These are phyloP conservation scores for Ctenodactylus gundi DNA, from an alignment of 2,113 vertebrate species.

Conservation along the genomic window DNA sequence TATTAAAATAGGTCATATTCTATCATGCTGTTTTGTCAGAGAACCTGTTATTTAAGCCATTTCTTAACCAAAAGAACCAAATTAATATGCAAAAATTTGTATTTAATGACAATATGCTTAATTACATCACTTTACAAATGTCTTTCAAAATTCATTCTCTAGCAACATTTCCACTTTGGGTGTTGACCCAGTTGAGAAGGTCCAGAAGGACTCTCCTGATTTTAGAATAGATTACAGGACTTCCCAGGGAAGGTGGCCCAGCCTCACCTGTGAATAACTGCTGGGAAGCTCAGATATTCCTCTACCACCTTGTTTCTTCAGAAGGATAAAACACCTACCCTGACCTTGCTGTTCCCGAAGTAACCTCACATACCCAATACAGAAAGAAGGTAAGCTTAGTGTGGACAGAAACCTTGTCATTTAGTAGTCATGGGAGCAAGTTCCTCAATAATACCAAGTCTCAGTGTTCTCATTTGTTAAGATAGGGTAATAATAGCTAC, in stretches of 20 bases:
- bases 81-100: not conserved
- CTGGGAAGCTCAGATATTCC: not conserved
- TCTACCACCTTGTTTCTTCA: not conserved
- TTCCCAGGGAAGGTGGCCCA: not conserved
- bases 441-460: not conserved
- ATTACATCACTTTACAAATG: not conserved
- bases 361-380: not conserved
- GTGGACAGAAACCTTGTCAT: not conserved
- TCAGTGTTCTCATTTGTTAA: not conserved
- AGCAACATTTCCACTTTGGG: not conserved
- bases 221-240: not conserved
- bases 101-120: not conserved
- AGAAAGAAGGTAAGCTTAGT: not conserved
- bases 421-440: not conserved
- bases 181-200: too few relatives aligned
- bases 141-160: not conserved
- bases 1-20: not conserved
- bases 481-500: not conserved
- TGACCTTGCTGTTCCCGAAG: not conserved
- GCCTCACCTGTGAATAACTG: not conserved
- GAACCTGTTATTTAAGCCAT: not conserved
- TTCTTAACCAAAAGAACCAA: not conserved
- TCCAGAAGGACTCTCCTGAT: too few relatives aligned
- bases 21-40: not conserved
- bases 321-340: not conserved